Evolutionary conservation across 2,797 vertebrate species (phyloP).

Genomic region (Lophius americanus): DNA sequence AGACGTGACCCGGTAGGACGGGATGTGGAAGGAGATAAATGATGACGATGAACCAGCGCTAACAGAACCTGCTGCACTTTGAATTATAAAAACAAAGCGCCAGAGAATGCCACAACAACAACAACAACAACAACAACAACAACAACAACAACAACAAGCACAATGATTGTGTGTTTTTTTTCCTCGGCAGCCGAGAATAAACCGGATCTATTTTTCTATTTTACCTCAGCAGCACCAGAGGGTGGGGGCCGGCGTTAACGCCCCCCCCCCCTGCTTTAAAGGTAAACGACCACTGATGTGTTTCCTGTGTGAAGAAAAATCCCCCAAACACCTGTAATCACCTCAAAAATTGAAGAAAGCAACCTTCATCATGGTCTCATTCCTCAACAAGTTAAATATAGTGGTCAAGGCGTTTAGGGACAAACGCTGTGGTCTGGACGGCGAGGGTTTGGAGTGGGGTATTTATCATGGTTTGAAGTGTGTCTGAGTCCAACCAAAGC

Average conservation of each 20-base stretch:
- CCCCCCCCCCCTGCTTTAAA: slow-evolving; percentile 28
- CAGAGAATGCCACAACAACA: slow-evolving; percentile 37
- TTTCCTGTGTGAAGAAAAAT: slow-evolving; percentile 43
- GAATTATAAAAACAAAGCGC: slow-evolving; percentile 44
- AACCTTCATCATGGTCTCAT: slow-evolving; percentile 78
- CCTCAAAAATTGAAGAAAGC: slow-evolving; percentile 70
- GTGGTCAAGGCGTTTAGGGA: slow-evolving; percentile 78
- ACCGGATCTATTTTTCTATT: slow-evolving; percentile 43
- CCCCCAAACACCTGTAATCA: slow-evolving; percentile 69
- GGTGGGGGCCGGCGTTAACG: neutral
- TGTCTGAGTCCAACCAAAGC: slow-evolving; percentile 77
- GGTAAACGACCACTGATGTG: slow-evolving; percentile 55
- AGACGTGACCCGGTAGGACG: slow-evolving; percentile 48
- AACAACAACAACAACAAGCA: slow-evolving; percentile 18
- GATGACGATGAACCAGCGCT: slow-evolving; percentile 65
- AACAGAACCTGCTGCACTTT: slow-evolving; percentile 62
- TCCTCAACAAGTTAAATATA: slow-evolving; percentile 82
- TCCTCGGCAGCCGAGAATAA: slow-evolving; percentile 29
- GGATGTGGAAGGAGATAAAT: slow-evolving; percentile 37
- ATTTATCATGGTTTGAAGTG: slow-evolving; percentile 83
- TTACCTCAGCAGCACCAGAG: slow-evolving; percentile 30
- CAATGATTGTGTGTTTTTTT: slow-evolving; percentile 32
- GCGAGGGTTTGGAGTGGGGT: slow-evolving; percentile 76
- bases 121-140: slow-evolving; percentile 20
- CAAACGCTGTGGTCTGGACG: slow-evolving; percentile 69